These are phyloP conservation scores for Lordiphosa andalusiaca DNA, from an alignment of 2,888 invertebrate species.

Conservation along the genomic window DNA sequence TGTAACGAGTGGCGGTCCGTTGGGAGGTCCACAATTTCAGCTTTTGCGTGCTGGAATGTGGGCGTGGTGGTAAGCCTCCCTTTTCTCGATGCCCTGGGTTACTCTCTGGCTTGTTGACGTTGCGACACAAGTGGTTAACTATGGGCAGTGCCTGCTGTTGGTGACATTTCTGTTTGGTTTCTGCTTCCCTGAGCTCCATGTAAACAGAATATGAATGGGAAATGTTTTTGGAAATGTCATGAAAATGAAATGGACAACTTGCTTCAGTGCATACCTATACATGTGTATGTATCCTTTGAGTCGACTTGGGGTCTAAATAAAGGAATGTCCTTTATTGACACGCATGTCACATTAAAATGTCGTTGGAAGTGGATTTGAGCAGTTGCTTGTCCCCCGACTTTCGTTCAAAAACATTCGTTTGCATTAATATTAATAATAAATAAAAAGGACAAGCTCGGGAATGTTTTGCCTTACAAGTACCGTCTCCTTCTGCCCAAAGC, in stretches of 20 bases:
- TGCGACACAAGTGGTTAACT: conserved; percentile 45
- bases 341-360: conserved; percentile 32
- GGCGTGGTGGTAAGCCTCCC: conserved; percentile 52
- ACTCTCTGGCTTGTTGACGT: conserved; percentile 1
- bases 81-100: conserved; percentile 17
- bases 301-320: conserved; percentile 15
- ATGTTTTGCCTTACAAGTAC: conserved; percentile 7
- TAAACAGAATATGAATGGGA: conserved; percentile 16
- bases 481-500: background rate
- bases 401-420: conserved; percentile 6
- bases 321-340: conserved; percentile 26
- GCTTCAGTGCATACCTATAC: conserved; percentile 9
- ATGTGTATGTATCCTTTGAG: conserved; percentile 19
- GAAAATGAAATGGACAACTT: conserved; percentile 19
- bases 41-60: conserved; percentile 46
- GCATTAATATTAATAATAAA: conserved; percentile 42
- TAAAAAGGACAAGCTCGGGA: conserved; percentile 15
- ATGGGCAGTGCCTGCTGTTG: conserved; percentile 17
- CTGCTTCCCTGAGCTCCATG: background rate
- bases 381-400: background rate
- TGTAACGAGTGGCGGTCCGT: conserved; percentile 49
- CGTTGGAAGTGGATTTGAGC: conserved; percentile 1
- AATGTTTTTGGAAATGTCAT: conserved; percentile 36
- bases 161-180: conserved; percentile 12
- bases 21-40: conserved; percentile 20